phyloP scores from a whole-genome alignment of 2,888 invertebrate genomes.

The Trissoscelio sp. region DNA sequence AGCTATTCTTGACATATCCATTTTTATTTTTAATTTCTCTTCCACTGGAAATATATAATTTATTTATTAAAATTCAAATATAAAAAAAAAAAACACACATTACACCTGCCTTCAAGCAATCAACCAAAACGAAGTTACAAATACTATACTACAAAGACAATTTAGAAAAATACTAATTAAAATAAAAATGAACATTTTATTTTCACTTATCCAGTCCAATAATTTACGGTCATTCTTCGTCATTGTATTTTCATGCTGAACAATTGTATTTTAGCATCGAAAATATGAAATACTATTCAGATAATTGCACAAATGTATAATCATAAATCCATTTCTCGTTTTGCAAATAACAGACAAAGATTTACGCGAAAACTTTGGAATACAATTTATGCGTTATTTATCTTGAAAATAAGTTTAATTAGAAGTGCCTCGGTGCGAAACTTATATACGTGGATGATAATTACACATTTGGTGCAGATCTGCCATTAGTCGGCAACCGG shows the following conservation, averaged over 20 bases:
- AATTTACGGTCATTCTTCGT: not conserved
- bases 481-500: constrained; percentile 46
- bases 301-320: constrained; percentile 25
- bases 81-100: too few relatives aligned
- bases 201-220: too few relatives aligned
- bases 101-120: too few relatives aligned
- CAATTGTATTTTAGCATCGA: constrained; percentile 2
- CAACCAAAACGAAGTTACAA: too few relatives aligned
- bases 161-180: too few relatives aligned
- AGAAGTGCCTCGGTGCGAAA: constrained; percentile 11
- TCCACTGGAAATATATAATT: too few relatives aligned
- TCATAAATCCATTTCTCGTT: constrained; percentile 24
- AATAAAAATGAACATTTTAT: too few relatives aligned
- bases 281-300: constrained; percentile 12
- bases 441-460: constrained; percentile 44
- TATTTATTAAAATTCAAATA: too few relatives aligned
- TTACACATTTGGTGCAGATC: constrained; percentile 48
- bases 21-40: too few relatives aligned
- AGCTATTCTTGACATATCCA: too few relatives aligned
- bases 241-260: not conserved
- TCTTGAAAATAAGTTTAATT: constrained; percentile 39
- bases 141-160: too few relatives aligned
- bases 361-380: constrained; percentile 16
- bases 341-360: constrained; percentile 19
- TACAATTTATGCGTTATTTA: constrained; percentile 35